Evolutionary conservation across 2,797 vertebrate genomes (phyloP).

Genomic region (Philypnodon macrostomus): DNA sequence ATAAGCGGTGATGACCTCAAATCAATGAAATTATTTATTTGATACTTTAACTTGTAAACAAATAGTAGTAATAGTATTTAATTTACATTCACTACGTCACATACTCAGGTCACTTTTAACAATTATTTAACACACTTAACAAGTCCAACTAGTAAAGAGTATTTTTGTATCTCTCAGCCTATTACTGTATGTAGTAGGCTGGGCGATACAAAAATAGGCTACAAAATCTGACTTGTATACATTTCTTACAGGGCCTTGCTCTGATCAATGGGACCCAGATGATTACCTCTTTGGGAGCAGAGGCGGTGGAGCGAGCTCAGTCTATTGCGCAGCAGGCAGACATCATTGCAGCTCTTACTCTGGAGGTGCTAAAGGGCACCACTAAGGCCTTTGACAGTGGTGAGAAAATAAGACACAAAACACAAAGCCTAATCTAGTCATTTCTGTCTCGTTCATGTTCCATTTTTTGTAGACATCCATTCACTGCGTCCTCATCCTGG

Average conservation of each 20-base stretch:
- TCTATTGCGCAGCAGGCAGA: conserved; percentile 93
- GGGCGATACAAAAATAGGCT: no score
- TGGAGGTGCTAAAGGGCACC: conserved; percentile 96
- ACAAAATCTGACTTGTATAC: conserved; percentile 1
- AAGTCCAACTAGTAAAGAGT: no score
- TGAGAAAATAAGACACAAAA: conserved; percentile 59
- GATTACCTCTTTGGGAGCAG: conserved; percentile 96
- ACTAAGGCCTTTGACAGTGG: conserved; percentile 97
- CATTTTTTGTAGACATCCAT: conserved; percentile 84
- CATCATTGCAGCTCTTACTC: conserved; percentile 92
- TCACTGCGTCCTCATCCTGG: conserved; percentile 88
- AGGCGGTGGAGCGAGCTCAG: conserved; percentile 90
- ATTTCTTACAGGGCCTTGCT: conserved; percentile 84
- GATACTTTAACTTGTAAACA: no score
- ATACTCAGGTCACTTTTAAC: no score
- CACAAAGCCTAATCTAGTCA: background rate
- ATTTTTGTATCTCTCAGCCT: no score
- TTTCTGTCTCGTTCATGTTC: background rate
- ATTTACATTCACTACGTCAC: no score
- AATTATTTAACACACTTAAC: no score
- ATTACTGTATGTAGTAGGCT: no score
- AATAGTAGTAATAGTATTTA: no score
- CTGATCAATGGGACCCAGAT: conserved; percentile 98
- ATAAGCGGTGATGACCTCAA: no score
- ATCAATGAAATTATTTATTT: no score